Evolutionary conservation across 2,113 vertebrate species (phyloP).

Genomic region (Telmatochromis sp.): DNA sequence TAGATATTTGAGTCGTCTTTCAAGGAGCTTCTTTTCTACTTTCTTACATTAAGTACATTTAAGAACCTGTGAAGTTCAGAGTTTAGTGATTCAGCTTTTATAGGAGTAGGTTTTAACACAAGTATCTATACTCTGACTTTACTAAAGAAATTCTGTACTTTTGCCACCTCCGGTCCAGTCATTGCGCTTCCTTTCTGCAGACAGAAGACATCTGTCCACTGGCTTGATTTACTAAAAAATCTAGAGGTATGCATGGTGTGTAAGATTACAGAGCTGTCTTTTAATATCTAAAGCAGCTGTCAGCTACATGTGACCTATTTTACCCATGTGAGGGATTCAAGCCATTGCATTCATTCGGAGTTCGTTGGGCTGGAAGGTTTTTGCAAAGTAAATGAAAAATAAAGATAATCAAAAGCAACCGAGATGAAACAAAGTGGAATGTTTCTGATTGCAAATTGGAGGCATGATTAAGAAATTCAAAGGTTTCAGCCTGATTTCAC

Average conservation of each 20-base stretch:
- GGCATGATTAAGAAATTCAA: background rate
- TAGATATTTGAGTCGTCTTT: fast-evolving
- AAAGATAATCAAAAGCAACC: background rate
- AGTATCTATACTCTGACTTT: background rate
- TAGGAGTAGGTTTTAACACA: background rate
- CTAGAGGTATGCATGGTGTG: background rate
- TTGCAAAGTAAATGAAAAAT: background rate
- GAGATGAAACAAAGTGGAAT: background rate
- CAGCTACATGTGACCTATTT: background rate
- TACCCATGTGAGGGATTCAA: background rate
- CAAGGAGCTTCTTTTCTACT: background rate
- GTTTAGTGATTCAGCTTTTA: background rate
- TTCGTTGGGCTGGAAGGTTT: background rate
- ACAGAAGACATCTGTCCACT: background rate
- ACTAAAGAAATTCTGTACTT: background rate
- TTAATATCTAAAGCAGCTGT: background rate
- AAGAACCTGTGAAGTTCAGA: background rate
- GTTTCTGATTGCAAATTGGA: background rate
- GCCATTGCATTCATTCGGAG: background rate
- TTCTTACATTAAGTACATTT: background rate
- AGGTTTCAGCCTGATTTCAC: conserved; percentile 22
- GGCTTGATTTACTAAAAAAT: background rate
- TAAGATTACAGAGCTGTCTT: background rate
- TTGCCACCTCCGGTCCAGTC: background rate
- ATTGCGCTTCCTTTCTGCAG: background rate